A percentile compares a stretch with the other conserved stretches of the same genome.
Conservation (phyloP, 2,113 vertebrate genomes). For the Blennius ocellaris region DNA sequence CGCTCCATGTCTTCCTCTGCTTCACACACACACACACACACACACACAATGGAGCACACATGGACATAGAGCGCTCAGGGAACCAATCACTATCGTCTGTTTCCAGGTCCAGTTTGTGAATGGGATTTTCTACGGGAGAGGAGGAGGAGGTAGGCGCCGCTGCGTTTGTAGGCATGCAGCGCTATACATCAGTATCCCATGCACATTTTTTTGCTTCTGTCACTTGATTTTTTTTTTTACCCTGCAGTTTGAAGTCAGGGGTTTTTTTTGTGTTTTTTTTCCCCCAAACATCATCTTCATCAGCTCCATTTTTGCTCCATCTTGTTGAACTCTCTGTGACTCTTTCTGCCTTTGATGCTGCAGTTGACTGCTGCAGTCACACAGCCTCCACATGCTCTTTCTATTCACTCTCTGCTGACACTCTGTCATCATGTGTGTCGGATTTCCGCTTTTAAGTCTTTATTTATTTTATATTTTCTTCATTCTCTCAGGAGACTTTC, state of each 20-base stretch:
- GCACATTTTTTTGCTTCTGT: constrained; percentile 21
- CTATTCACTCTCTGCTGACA: not conserved
- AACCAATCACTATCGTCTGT: constrained; percentile 71
- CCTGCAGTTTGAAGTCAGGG: constrained; percentile 7
- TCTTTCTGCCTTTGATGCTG: constrained; percentile 19
- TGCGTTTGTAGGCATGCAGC: constrained; percentile 57
- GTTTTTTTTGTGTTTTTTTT: constrained; percentile 1
- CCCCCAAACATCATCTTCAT: not conserved
- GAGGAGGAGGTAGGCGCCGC: constrained; percentile 43
- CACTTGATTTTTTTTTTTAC: not conserved
- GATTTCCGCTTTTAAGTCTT: constrained; percentile 13
- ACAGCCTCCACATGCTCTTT: not conserved
- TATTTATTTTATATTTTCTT: too few species aligned
- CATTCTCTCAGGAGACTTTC: constrained; percentile 34
- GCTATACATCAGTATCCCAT: constrained; percentile 33
- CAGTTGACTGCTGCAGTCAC: constrained; percentile 31
- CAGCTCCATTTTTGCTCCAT: not conserved
- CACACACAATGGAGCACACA: constrained; percentile 35
- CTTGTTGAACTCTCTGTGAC: constrained; percentile 35
- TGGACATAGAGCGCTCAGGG: constrained; percentile 53
- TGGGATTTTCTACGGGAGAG: constrained; percentile 71
- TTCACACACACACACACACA: constrained; percentile 30
- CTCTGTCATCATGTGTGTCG: not conserved
- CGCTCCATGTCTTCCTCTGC: constrained; percentile 8
- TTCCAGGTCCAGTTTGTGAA: constrained; percentile 79